Evolutionary conservation across 2,113 vertebrate species (phyloP).

Genomic region (Apteryx owenii): DNA sequence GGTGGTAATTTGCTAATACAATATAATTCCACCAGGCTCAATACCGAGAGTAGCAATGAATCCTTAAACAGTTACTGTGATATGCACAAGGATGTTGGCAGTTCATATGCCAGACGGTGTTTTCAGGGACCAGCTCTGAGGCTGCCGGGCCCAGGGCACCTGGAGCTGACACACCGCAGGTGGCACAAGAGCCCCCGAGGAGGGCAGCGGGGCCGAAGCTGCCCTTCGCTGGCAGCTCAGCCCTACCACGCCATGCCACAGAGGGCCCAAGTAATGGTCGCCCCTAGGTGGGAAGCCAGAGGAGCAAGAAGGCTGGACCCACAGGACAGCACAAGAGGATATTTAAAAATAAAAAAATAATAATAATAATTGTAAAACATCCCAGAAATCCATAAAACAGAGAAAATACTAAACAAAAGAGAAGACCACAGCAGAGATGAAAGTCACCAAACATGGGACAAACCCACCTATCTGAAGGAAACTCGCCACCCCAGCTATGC

Average conservation of each 20-base stretch:
- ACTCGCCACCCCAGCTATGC: not conserved
- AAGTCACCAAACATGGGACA: not conserved
- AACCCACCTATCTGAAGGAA: not conserved
- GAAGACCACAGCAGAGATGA: not conserved
- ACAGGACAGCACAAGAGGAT: not conserved
- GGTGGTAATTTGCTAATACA: not conserved
- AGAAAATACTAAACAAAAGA: not conserved
- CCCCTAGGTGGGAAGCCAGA: not conserved
- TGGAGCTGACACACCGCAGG: not conserved
- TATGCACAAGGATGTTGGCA: not conserved
- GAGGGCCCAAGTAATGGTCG: not conserved
- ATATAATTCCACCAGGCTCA: not conserved
- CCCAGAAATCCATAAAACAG: not conserved
- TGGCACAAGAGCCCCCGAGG: not conserved
- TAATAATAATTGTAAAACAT: not conserved
- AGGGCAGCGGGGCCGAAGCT: accelerated
- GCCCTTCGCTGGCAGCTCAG: not conserved
- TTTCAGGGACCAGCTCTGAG: not conserved
- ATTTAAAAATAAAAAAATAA: not conserved
- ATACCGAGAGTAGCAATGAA: not conserved
- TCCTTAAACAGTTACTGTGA: not conserved
- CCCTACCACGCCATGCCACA: accelerated
- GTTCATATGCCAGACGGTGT: accelerated
- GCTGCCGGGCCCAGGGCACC: not conserved
- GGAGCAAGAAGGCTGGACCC: not conserved